phyloP scores from a whole-genome alignment of 2,888 invertebrate species.

The Troilus luridus region DNA sequence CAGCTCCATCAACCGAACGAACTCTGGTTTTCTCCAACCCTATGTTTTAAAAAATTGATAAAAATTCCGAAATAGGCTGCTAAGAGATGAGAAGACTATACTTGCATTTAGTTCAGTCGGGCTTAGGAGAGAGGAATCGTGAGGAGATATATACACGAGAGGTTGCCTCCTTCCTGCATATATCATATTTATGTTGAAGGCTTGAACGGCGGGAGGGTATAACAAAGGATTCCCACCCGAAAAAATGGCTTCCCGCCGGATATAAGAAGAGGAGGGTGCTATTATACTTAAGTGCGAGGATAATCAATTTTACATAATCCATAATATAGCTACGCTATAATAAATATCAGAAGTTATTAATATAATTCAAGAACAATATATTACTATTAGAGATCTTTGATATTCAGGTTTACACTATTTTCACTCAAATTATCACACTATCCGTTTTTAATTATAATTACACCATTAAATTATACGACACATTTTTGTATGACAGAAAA shows the following conservation, averaged over 20 bases:
- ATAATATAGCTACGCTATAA: background rate
- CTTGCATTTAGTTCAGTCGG: background rate
- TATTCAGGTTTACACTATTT: no score
- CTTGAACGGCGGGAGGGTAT: background rate
- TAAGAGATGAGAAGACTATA: no score
- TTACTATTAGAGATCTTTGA: background rate
- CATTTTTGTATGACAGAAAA: no score
- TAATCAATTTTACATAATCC: background rate
- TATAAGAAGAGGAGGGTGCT: background rate
- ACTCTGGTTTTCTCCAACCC: background rate
- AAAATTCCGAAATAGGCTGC: background rate
- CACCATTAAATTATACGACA: no score
- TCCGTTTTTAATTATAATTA: no score
- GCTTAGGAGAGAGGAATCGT: background rate
- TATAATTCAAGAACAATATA: background rate
- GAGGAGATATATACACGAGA: background rate
- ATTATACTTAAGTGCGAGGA: background rate
- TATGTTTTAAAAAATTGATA: background rate
- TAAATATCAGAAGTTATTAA: background rate
- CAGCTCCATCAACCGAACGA: background rate
- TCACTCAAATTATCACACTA: no score
- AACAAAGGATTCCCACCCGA: constrained; percentile 18
- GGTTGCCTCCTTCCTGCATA: constrained; percentile 1
- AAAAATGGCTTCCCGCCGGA: constrained; percentile 16
- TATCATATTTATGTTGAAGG: constrained; percentile 38